Conservation (phyloP, 2,888 invertebrate genomes). For the Podabrus alpinus region DNA sequence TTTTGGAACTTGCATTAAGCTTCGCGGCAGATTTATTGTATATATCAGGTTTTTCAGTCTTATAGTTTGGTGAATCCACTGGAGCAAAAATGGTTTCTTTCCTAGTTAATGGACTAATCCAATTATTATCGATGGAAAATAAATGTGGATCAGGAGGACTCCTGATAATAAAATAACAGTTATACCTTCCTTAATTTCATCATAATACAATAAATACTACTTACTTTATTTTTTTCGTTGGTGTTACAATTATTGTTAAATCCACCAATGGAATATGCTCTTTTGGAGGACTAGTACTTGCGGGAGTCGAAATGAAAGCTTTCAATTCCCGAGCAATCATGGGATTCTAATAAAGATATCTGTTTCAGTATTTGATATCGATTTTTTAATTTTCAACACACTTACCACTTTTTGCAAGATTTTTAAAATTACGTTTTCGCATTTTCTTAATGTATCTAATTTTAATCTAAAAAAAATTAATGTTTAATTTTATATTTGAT, state of each 20-base stretch:
- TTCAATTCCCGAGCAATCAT: background rate
- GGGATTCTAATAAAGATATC: background rate
- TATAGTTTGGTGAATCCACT: background rate
- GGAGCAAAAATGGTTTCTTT: background rate
- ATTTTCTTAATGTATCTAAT: slow-evolving; percentile 68
- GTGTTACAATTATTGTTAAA: slow-evolving; percentile 55
- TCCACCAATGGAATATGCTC: slow-evolving; percentile 39
- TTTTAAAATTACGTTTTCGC: slow-evolving; percentile 70
- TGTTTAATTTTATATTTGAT: background rate
- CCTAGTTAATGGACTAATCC: background rate
- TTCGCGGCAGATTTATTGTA: slow-evolving; percentile 46
- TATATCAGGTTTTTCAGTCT: slow-evolving; percentile 44
- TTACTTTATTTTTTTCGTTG: slow-evolving; percentile 46
- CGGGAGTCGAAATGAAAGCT: slow-evolving; percentile 47
- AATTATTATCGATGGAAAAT: background rate
- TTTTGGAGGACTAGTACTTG: slow-evolving; percentile 56
- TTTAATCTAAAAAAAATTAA: slow-evolving; percentile 62
- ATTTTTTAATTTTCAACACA: slow-evolving; percentile 12
- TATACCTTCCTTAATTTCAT: background rate
- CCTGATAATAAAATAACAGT: background rate
- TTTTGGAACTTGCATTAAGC: slow-evolving; percentile 25
- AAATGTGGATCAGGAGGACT: background rate
- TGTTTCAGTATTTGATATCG: background rate
- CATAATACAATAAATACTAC: slow-evolving; percentile 5
- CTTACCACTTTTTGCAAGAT: slow-evolving; percentile 69